These are phyloP conservation scores for Hypsibius dujardini DNA, from an alignment of 1,140 invertebrate genomes.

Conservation along the genomic window DNA sequence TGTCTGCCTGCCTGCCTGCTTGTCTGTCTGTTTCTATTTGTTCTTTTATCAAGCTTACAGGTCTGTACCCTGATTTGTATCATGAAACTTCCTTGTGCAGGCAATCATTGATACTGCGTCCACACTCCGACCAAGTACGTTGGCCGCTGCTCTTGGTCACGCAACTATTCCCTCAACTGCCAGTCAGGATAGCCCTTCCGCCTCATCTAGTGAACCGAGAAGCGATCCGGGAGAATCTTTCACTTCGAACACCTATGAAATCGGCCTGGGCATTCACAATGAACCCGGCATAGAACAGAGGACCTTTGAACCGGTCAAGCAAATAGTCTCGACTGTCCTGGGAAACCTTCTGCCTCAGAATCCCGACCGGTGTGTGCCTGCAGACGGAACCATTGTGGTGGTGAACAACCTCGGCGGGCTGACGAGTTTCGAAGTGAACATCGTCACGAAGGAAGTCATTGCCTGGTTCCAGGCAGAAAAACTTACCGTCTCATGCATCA, in stretches of 20 bases:
- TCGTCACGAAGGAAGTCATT: constrained; percentile 35
- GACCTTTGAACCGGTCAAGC: constrained; percentile 35
- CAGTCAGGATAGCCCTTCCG: no score
- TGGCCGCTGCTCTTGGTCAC: no score
- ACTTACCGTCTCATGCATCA: constrained; percentile 44
- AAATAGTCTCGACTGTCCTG: constrained; percentile 24
- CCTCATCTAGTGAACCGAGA: not conserved
- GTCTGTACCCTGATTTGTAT: no score
- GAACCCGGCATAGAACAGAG: constrained; percentile 58
- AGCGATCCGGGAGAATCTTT: constrained; percentile 40
- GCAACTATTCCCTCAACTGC: no score
- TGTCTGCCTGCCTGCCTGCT: no score
- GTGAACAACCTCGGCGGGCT: constrained; percentile 63
- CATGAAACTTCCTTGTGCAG: no score
- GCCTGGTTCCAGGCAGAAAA: constrained; percentile 36
- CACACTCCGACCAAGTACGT: no score
- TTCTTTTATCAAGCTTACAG: no score
- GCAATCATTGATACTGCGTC: no score
- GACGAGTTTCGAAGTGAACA: constrained; percentile 55
- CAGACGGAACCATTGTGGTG: no score
- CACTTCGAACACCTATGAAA: constrained; percentile 51
- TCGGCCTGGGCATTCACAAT: constrained; percentile 66
- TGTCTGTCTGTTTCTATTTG: no score
- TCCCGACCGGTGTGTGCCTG: constrained; percentile 40
- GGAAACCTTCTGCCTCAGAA: constrained; percentile 20